phyloP scores from a whole-genome alignment of 2,888 invertebrate species.

The Lasioglossum marginatum region DNA sequence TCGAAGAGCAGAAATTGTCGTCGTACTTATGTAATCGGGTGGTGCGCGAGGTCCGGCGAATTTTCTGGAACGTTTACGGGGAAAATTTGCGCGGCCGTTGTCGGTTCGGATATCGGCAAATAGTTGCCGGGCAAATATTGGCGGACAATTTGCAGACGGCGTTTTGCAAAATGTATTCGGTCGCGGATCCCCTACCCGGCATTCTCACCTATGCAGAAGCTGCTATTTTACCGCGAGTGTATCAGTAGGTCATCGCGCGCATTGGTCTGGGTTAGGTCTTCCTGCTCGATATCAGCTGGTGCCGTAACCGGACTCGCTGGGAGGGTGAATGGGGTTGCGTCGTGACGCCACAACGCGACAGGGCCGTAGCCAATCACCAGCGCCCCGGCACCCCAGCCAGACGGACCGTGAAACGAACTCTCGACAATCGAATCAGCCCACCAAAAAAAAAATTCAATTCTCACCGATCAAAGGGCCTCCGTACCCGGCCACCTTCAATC shows the following conservation, averaged over 20 bases:
- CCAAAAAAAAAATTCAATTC: neutral
- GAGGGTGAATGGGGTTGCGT: conserved; percentile 65
- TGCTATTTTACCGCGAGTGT: conserved; percentile 36
- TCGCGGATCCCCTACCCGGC: neutral
- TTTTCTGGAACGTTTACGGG: neutral
- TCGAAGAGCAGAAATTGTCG: neutral
- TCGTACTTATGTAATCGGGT: conserved; percentile 4
- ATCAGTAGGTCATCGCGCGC: conserved; percentile 68
- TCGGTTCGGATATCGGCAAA: neutral
- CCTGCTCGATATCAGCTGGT: conserved; percentile 73
- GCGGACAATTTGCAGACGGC: conserved; percentile 3
- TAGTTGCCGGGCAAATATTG: neutral
- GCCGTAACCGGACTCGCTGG: conserved; percentile 55
- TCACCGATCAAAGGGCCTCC: neutral
- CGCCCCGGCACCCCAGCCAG: neutral
- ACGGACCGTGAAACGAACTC: conserved; percentile 25
- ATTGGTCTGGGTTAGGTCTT: conserved; percentile 53
- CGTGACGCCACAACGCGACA: conserved; percentile 64
- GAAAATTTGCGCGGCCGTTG: neutral
- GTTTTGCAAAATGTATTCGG: neutral
- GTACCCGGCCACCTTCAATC: neutral
- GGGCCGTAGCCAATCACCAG: conserved; percentile 52
- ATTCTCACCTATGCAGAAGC: conserved; percentile 5
- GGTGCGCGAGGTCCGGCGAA: neutral
- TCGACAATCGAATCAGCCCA: neutral